Conservation (phyloP, 1,140 invertebrate genomes). For the Drosophila insularis region DNA sequence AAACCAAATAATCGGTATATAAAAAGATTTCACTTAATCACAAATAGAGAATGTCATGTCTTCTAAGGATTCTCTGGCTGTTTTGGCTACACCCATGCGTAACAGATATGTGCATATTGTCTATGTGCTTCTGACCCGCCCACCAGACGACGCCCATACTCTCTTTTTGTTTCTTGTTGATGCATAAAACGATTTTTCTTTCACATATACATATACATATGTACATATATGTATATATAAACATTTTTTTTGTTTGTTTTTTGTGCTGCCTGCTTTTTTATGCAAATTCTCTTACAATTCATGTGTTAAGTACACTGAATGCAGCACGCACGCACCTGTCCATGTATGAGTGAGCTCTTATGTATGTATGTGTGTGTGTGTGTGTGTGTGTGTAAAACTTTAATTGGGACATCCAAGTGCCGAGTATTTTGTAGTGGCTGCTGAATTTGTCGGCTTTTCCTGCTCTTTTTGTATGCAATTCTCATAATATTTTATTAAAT, state of each 20-base stretch:
- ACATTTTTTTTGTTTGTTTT: constrained; percentile 32
- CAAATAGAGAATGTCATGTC: not conserved
- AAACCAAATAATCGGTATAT: too few species aligned
- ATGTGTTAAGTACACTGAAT: constrained; percentile 66
- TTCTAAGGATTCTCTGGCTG: not conserved
- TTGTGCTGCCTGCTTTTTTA: constrained; percentile 40
- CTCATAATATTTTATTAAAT: constrained; percentile 79
- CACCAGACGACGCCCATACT: not conserved
- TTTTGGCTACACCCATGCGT: constrained; percentile 1
- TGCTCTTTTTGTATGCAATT: constrained; percentile 49
- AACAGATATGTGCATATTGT: constrained; percentile 8
- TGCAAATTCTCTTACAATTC: constrained; percentile 73
- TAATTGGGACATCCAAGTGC: constrained; percentile 78
- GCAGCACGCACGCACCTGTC: constrained; percentile 62
- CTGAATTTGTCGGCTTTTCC: constrained; percentile 19
- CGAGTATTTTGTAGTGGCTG: constrained; percentile 38
- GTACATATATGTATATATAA: not conserved
- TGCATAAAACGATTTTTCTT: not conserved
- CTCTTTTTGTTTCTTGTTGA: not conserved
- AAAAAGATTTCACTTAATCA: not conserved
- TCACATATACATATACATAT: not conserved
- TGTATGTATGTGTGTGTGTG: constrained; percentile 16
- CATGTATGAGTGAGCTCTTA: constrained; percentile 14
- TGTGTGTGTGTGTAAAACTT: constrained; percentile 62
- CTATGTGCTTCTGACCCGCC: not conserved